phyloP scores from a whole-genome alignment of 2,113 vertebrate genomes.

The Ophiodon elongatus region DNA sequence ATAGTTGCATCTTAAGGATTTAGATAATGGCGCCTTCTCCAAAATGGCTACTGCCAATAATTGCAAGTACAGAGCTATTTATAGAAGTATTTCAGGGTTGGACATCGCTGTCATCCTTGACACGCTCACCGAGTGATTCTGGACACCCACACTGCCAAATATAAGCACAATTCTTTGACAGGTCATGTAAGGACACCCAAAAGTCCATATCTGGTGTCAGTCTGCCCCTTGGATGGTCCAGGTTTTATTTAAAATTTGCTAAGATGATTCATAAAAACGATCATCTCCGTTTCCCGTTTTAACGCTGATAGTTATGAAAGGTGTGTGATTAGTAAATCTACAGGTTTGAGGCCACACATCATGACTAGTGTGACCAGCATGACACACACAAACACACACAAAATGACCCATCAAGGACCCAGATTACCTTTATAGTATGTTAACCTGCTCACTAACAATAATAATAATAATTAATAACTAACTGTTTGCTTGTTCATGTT shows the following conservation, averaged over 20 bases:
- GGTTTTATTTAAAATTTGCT: not conserved
- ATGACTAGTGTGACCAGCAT: not conserved
- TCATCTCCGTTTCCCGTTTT: no score
- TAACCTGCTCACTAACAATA: slow-evolving; percentile 45
- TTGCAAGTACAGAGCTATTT: not conserved
- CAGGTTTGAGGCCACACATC: not conserved
- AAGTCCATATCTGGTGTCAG: not conserved
- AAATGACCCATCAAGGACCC: not conserved
- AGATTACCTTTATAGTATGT: not conserved
- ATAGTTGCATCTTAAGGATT: not conserved
- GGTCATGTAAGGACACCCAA: not conserved
- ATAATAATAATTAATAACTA: slow-evolving; percentile 15
- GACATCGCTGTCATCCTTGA: not conserved
- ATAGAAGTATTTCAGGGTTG: not conserved
- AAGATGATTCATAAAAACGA: not conserved
- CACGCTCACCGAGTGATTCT: not conserved
- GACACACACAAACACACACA: not conserved
- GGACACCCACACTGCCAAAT: not conserved
- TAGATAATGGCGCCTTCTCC: not conserved
- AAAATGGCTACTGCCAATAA: no score
- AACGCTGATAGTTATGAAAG: no score
- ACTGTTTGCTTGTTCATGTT: slow-evolving; percentile 28
- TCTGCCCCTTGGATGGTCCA: not conserved
- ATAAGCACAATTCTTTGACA: not conserved
- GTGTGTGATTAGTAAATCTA: no score